phyloP scores from a whole-genome alignment of 2,888 invertebrate species.

The Biston betularia region DNA sequence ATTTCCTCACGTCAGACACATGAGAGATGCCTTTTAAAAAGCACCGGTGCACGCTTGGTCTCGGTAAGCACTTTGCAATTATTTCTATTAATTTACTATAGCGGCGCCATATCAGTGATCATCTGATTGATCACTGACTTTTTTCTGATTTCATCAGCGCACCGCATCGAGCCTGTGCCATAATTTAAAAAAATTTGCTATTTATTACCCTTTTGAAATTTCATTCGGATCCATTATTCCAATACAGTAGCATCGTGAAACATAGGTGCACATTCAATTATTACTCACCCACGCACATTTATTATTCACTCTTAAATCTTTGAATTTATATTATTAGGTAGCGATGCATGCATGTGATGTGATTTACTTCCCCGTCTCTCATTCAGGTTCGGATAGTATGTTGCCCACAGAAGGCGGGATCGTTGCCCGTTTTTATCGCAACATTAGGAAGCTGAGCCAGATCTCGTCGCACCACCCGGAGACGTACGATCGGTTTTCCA shows the following conservation, averaged over 20 bases:
- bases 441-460: conserved; percentile 52
- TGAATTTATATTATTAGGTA: too few relatives aligned
- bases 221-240: too few relatives aligned
- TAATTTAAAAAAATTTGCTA: too few relatives aligned
- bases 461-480: conserved; percentile 61
- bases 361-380: neutral
- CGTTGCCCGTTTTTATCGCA: conserved; percentile 35
- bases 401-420: conserved; percentile 44
- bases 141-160: too few relatives aligned
- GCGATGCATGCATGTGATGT: too few relatives aligned
- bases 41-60: conserved; percentile 54
- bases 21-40: conserved; percentile 43
- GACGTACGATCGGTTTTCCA: conserved; percentile 57
- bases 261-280: too few relatives aligned
- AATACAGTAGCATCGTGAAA: too few relatives aligned
- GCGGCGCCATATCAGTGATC: neutral
- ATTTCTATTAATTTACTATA: neutral
- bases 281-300: too few relatives aligned
- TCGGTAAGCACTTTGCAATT: conserved; percentile 49
- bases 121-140: too few relatives aligned
- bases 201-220: too few relatives aligned
- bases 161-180: too few relatives aligned
- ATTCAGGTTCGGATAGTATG: conserved; percentile 59
- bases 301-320: too few relatives aligned
- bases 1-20: neutral